phyloP scores from a whole-genome alignment of 2,888 invertebrate species.

The Lochmaea capreae region DNA sequence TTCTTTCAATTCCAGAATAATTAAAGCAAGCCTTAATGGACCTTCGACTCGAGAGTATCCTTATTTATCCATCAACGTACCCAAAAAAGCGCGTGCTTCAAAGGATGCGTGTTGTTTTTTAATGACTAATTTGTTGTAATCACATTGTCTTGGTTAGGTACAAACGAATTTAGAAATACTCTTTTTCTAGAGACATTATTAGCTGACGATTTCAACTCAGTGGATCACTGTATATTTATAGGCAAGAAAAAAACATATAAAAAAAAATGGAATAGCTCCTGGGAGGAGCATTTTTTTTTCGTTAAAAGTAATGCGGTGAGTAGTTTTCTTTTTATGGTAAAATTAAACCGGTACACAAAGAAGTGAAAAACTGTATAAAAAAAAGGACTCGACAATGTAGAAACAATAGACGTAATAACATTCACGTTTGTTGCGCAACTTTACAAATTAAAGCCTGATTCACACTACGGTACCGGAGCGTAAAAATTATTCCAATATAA shows the following conservation, averaged over 20 bases:
- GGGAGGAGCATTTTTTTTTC: background rate
- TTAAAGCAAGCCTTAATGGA: constrained; percentile 9
- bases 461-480: too few species aligned
- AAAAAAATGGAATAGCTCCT: background rate
- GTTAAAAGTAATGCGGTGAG: background rate
- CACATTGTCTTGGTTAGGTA: constrained; percentile 10
- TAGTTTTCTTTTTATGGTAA: background rate
- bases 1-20: constrained; percentile 18
- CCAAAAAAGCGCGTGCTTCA: background rate
- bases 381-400: too few species aligned
- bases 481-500: too few species aligned
- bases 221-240: too few species aligned
- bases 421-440: too few species aligned
- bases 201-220: background rate
- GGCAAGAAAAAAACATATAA: too few species aligned
- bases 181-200: constrained; percentile 8
- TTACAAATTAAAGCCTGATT: too few species aligned
- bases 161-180: constrained; percentile 11
- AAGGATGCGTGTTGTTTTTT: constrained; percentile 6
- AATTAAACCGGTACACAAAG: too few species aligned
- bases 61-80: constrained; percentile 11
- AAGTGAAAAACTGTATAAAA: too few species aligned
- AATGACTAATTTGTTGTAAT: constrained; percentile 11
- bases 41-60: background rate
- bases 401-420: too few species aligned